Evolutionary conservation across 2,797 vertebrate species (phyloP).

Genomic region (Megalops cyprinoides): DNA sequence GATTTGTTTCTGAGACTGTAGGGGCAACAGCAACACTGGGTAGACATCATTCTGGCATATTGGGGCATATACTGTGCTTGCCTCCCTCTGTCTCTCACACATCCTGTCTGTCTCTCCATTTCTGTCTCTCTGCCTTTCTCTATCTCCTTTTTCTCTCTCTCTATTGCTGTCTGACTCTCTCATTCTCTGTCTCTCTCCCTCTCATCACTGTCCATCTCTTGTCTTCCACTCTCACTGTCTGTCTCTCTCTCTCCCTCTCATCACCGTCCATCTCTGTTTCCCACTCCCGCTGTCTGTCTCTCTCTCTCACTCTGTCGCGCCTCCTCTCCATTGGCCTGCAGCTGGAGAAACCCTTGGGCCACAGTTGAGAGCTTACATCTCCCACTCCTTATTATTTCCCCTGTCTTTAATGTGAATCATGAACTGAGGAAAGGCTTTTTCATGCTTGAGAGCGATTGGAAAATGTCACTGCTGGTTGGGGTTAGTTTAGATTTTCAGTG

Average conservation of each 20-base stretch:
- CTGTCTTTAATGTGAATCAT: conserved; percentile 2
- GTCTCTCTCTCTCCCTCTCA: too few species aligned
- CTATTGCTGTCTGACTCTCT: too few species aligned
- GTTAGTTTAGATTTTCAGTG: conserved; percentile 12
- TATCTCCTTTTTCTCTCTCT: too few species aligned
- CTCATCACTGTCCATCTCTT: too few species aligned
- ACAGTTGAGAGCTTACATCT: conserved; percentile 1
- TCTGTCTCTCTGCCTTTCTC: neutral
- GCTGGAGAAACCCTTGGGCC: neutral
- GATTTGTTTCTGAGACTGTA: neutral
- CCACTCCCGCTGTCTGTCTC: neutral
- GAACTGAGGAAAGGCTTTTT: conserved; percentile 14
- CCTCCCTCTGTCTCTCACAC: neutral
- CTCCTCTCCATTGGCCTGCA: too few species aligned
- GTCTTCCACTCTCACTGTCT: too few species aligned
- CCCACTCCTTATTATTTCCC: neutral
- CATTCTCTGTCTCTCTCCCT: too few species aligned
- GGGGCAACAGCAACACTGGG: neutral
- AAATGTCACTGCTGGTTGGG: conserved; percentile 21
- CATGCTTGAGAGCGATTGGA: conserved; percentile 2
- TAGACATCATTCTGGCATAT: neutral
- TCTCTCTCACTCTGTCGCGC: too few species aligned
- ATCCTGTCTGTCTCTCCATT: neutral
- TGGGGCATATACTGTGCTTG: neutral
- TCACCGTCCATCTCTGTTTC: neutral